Base-by-base conservation (phyloP, 2,797 vertebrate species). In the Lates japonicus region DNA sequence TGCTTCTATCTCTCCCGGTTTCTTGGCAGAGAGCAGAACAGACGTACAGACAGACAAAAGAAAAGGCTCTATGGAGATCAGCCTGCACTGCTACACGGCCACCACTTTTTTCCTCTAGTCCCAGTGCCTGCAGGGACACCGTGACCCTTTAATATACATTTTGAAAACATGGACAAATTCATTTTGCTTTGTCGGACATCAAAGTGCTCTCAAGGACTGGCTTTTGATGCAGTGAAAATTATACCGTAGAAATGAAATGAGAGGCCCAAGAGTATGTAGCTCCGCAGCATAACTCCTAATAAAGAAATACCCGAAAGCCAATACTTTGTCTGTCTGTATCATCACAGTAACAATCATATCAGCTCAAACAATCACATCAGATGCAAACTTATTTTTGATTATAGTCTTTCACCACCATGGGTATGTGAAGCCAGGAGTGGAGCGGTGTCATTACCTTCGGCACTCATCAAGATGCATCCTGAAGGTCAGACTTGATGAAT, bases 401-500 rank as follows among this genome's bases (percentile, higher is more conserved):
- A 85, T 58, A 71, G 87, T 70, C 70, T 85, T 87, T 88, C 57
- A 58, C 70, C 66, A 63, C 69, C 67, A n/a, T 72, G 70, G 54
- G 67, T 65, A 77, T 80, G 84, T 75, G 69, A 58, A 46, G 52
- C 68, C 13, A 70, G 51, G 78, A 90, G 75, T 61, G 51, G 59
- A 86, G 79, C 68, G 3, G 74, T 90, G 92, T 87, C 92, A 92
- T 94, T 93, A 93, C 88, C 80, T 88, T 81, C 78, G 16, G 76
- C 85, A 85, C 90, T 90, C 90, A 91, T 92, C 89, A 87, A 85
- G 88, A 92, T 92, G 91, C 88, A 91, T 89, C 76, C 90, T 95
- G 95, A 95, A 96, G 95, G 95, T 96, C 95, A 96, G 70, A 86
- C 84, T 82, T 91, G 93, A 94, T 94, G 92, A 95, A 93, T 90